Conservation (phyloP, 2,113 vertebrate genomes). For the Gyps fulvus region DNA sequence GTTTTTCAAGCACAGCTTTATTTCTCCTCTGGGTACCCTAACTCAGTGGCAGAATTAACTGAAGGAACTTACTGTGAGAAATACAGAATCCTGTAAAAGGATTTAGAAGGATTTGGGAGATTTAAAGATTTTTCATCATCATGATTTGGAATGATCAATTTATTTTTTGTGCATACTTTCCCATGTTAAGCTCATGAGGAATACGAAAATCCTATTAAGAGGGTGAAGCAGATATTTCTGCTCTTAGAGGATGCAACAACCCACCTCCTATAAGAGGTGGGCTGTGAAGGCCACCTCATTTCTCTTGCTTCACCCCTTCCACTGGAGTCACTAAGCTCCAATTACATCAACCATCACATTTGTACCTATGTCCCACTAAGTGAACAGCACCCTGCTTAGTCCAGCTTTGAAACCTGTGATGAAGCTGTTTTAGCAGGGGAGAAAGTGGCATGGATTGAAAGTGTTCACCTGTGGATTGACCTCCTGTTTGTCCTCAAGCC, state of each 20-base stretch:
- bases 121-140: conserved; percentile 50
- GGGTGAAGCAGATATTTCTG: conserved; percentile 2
- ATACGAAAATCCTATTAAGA: conserved; percentile 50
- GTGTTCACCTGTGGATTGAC: not conserved
- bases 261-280: not conserved
- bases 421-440: not conserved
- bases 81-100: conserved; percentile 34
- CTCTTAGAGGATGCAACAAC: not conserved
- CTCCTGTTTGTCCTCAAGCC: not conserved
- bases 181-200: conserved; percentile 11
- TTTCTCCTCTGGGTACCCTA: conserved; percentile 38
- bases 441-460: too few species aligned
- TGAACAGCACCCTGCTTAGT: not conserved
- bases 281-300: not conserved
- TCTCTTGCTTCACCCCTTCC: not conserved
- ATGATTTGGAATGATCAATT: conserved; percentile 20
- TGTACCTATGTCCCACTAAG: not conserved
- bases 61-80: conserved; percentile 40
- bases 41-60: conserved; percentile 5
- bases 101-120: conserved; percentile 45
- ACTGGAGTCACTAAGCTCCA: not conserved
- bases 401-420: not conserved
- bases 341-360: not conserved
- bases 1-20: not conserved
- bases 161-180: conserved; percentile 39